Evolutionary conservation across 2,888 invertebrate species (phyloP).

Genomic region (Schizaphis graminum): DNA sequence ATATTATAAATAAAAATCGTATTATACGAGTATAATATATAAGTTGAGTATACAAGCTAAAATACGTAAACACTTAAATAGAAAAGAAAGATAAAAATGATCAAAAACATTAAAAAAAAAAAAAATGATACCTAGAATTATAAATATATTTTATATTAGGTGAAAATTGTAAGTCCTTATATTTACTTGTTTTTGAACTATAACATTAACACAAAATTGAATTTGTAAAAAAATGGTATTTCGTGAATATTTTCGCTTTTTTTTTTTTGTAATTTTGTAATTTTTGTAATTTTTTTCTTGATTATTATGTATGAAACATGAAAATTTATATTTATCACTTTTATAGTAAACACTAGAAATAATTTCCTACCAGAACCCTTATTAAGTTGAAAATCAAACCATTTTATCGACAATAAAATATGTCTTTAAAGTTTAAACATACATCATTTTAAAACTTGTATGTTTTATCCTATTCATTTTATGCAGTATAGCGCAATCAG

Average conservation of each 20-base stretch:
- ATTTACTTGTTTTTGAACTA: neutral
- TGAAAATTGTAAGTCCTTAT: neutral
- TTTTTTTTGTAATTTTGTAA: neutral
- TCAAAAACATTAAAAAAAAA: neutral
- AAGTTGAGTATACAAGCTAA: neutral
- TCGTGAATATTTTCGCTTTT: neutral
- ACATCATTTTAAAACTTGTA: neutral
- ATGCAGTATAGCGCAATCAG: no score
- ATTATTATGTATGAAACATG: neutral
- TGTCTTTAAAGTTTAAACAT: neutral
- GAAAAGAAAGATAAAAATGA: neutral
- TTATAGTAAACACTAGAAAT: neutral
- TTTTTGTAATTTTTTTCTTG: no score
- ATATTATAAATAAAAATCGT: neutral
- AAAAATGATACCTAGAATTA: neutral
- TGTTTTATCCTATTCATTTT: neutral
- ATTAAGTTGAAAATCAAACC: neutral
- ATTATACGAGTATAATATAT: no score
- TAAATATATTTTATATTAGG: neutral
- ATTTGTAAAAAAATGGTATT: neutral
- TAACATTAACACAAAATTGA: neutral
- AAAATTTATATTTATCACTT: neutral
- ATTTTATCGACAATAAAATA: neutral
- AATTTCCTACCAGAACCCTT: neutral
- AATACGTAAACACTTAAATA: neutral